A percentile compares a stretch with the other conserved stretches of the same genome.
These are phyloP conservation scores for Acrocephalus kingi DNA, from an alignment of 2,113 vertebrate genomes.

Conservation along the genomic window DNA sequence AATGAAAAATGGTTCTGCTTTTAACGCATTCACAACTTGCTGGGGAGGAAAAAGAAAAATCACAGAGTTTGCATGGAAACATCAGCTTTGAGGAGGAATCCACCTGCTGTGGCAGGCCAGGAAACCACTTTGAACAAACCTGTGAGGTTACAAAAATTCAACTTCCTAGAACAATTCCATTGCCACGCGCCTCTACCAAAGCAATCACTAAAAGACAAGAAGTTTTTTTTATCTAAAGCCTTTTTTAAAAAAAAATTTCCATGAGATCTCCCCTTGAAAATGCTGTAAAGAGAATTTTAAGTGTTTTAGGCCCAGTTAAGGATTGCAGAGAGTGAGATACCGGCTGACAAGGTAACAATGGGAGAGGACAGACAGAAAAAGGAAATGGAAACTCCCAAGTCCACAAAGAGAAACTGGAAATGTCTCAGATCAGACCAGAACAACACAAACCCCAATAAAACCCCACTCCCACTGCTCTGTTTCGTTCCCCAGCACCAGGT, in stretches of 20 bases:
- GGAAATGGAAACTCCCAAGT: background rate
- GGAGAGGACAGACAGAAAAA: background rate
- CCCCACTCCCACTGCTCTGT: background rate
- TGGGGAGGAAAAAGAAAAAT: too few species aligned
- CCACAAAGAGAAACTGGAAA: background rate
- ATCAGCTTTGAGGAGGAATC: background rate
- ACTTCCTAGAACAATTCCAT: background rate
- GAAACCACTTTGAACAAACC: background rate
- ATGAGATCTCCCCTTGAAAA: background rate
- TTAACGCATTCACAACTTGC: background rate
- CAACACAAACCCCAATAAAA: fast-evolving
- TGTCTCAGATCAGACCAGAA: background rate
- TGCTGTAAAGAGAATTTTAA: background rate
- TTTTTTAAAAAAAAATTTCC: background rate
- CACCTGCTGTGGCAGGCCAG: background rate
- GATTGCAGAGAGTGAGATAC: background rate
- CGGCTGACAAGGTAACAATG: background rate
- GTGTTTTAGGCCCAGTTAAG: background rate
- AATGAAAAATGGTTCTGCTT: background rate
- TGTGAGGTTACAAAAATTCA: background rate
- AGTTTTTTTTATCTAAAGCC: too few species aligned
- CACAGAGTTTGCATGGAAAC: background rate
- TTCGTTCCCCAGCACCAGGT: background rate
- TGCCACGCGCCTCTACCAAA: background rate
- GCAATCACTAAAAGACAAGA: background rate